Evolutionary conservation across 2,113 vertebrate species (phyloP), one percentile per base, ranked within the genome.

Genomic region (Oncorhynchus kisutch): DNA sequence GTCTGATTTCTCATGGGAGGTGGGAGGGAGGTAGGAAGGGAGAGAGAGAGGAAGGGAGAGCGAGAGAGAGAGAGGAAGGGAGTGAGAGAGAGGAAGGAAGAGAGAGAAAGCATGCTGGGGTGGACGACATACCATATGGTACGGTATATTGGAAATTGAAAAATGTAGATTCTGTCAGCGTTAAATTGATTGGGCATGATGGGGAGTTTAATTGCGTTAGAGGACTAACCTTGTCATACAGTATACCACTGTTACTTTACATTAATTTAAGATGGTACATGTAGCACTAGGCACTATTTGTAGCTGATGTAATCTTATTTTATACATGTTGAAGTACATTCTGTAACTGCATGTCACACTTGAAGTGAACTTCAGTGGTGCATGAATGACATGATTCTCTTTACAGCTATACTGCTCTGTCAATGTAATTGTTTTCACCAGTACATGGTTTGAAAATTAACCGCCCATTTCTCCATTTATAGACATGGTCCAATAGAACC

Each of bases 1-100:
- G 34, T 11, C 67, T 72, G 75, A 81, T 76, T 73, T 73, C 76
- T 78, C 65, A 8, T 22, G 80, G 60, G 76, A 76, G 14, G 51
- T 75, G 59, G 76, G 75, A 11, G 13, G 12, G 75, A 64, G 22
- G 5, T 25, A 20, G 14, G 18, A 29, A 9, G 72, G 22, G 27
- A 27, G 27, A 27, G 27, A 27, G 31, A 34, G 31, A 34, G 31
- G 29, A 0, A 39, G 34, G 8, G 7, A 39, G 34, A 8, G 34
- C 11, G 39, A 34, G 39, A 45, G 39, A 9, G 9, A 45, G 39
- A 11, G 9, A 11, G 0, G 9, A 6, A 45, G 39, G 34, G 39
- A 45, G 39, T 1, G 29, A 3, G 48, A 18, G 20, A 8, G 51
- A 72, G 16, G 66, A 34, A 34, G 9, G 8, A 9, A 45, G 39